Conservation (phyloP, 2,888 invertebrate species). For the Spisula subtruncata region DNA sequence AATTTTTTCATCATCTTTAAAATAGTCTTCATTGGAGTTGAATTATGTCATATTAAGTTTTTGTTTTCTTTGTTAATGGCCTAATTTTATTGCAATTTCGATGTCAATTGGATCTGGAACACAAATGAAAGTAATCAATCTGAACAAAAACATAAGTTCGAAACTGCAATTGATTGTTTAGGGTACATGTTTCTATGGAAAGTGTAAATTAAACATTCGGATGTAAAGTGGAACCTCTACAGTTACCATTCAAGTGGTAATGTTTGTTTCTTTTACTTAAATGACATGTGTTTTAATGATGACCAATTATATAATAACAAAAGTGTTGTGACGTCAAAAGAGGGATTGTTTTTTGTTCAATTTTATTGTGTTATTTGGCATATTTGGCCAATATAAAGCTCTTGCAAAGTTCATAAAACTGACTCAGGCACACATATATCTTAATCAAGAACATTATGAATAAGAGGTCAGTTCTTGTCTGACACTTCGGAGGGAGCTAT, state of each 20-base stretch:
- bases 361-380: no score
- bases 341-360: no score
- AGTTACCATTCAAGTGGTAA: no score
- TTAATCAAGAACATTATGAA: neutral
- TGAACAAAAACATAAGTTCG: neutral
- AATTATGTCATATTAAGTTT: neutral
- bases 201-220: no score
- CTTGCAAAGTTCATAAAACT: neutral
- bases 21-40: neutral
- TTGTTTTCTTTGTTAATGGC: neutral
- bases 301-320: no score
- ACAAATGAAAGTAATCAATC: neutral
- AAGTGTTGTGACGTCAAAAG: no score
- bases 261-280: no score
- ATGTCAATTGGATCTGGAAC: neutral
- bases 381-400: no score
- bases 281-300: no score
- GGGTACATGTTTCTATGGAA: neutral
- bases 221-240: no score
- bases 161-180: neutral
- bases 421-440: neutral
- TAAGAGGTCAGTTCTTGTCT: slow-evolving; percentile 20
- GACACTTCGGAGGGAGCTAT: neutral
- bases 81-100: neutral
- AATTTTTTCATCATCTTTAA: slow-evolving; percentile 7